Evolutionary conservation across 2,888 invertebrate genomes (phyloP).

Genomic region (Ophion costatus): DNA sequence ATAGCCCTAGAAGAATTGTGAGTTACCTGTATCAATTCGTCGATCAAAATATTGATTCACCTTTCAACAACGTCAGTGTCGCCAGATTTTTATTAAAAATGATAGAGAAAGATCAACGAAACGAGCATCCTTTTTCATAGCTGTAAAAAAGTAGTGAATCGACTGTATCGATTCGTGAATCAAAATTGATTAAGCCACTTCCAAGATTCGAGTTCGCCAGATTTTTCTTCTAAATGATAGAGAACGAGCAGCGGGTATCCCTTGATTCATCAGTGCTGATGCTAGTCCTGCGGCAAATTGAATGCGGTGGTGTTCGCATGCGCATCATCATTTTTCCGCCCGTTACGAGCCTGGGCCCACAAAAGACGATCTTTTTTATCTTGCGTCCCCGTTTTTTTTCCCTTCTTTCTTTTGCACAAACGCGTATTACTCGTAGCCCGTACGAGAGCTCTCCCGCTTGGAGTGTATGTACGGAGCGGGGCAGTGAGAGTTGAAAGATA

Average conservation of each 20-base stretch:
- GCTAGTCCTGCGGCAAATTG: slow-evolving; percentile 4
- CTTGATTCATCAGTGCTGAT: not conserved
- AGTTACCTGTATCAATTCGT: too few species aligned
- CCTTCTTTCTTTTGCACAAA: slow-evolving; percentile 35
- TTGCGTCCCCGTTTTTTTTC: slow-evolving; percentile 1
- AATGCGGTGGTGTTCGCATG: slow-evolving; percentile 23
- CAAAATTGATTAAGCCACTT: not conserved
- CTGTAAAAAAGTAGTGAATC: not conserved
- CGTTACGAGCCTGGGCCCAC: slow-evolving; percentile 17
- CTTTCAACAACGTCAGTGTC: too few species aligned
- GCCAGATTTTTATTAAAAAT: too few species aligned
- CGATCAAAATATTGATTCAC: too few species aligned
- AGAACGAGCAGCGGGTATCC: not conserved
- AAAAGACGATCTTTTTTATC: not conserved
- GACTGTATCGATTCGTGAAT: not conserved
- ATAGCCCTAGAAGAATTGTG: too few species aligned
- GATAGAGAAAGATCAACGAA: too few species aligned
- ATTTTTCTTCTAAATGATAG: not conserved
- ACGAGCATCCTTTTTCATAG: not conserved
- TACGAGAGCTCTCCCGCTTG: slow-evolving; percentile 37
- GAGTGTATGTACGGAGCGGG: slow-evolving; percentile 53
- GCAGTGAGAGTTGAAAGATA: slow-evolving; percentile 49
- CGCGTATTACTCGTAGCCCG: slow-evolving; percentile 40
- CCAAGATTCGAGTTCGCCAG: not conserved
- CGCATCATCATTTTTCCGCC: slow-evolving; percentile 29